A percentile compares a stretch with the other conserved stretches of the same genome.
Conservation (phyloP, 2,888 invertebrate species). For the Sicus ferrugineus region DNA sequence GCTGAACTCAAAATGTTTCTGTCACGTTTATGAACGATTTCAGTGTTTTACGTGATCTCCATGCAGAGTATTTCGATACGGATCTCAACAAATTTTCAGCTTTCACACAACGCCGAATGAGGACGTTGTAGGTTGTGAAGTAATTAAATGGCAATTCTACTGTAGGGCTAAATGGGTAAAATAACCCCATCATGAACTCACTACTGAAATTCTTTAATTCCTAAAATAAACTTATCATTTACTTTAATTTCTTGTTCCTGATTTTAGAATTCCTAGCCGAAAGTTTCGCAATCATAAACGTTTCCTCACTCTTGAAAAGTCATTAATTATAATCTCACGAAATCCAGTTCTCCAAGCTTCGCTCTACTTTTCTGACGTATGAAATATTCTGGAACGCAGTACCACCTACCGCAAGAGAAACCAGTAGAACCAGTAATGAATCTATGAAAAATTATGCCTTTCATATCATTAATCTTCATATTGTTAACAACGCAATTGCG, state of each 20-base stretch:
- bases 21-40: slow-evolving; percentile 11
- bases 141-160: slow-evolving; percentile 6
- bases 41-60: slow-evolving; percentile 7
- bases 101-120: neutral
- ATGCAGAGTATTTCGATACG: neutral
- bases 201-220: neutral
- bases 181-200: neutral
- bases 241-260: too few species aligned
- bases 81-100: neutral
- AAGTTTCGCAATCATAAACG: neutral
- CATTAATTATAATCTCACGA: slow-evolving; percentile 20
- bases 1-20: neutral
- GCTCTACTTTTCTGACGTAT: slow-evolving; percentile 3
- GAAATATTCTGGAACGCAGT: neutral
- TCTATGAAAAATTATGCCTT: slow-evolving; percentile 54
- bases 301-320: slow-evolving; percentile 9
- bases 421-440: slow-evolving; percentile 12
- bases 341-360: slow-evolving; percentile 13
- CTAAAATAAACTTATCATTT: too few species aligned
- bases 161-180: neutral
- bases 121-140: neutral
- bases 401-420: slow-evolving; percentile 1
- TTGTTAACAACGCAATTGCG: slow-evolving; percentile 39
- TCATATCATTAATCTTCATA: slow-evolving; percentile 44
- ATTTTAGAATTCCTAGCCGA: neutral